Conservation (phyloP, 2,888 invertebrate genomes). For the Pinctada fucata region DNA sequence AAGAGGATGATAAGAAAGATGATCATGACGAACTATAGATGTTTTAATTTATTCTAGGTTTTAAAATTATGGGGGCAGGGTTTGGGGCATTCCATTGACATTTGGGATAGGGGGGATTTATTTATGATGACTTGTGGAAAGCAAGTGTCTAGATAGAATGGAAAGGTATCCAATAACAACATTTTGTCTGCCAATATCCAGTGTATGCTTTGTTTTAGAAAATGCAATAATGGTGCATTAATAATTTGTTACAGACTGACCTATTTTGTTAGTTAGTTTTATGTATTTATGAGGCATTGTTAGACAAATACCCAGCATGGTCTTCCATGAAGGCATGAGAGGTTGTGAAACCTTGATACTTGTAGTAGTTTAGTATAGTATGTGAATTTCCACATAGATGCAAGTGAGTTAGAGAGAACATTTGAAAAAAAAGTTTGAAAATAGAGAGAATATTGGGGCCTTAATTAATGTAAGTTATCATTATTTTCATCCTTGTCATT, state of each 20-base stretch:
- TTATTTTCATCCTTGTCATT: background rate
- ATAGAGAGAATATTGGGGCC: background rate
- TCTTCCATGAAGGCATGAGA: background rate
- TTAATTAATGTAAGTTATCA: background rate
- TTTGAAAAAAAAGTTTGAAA: constrained; percentile 1
- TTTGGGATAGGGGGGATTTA: background rate
- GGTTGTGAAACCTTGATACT: too few relatives aligned
- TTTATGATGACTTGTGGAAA: background rate
- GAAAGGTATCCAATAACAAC: too few relatives aligned
- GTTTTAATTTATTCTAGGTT: background rate
- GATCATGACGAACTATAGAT: constrained; percentile 55
- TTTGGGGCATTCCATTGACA: background rate
- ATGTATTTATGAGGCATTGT: too few relatives aligned
- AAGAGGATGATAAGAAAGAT: constrained; percentile 50
- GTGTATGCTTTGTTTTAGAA: too few relatives aligned
- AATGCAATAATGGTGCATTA: too few relatives aligned
- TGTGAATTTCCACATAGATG: background rate
- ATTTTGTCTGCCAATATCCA: too few relatives aligned
- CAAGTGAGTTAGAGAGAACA: background rate
- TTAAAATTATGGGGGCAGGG: background rate
- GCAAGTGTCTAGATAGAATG: background rate
- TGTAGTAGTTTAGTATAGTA: too few relatives aligned
- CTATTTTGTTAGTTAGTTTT: too few relatives aligned
- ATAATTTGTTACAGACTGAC: too few relatives aligned
- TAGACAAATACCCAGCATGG: background rate